Evolutionary conservation across 37 sponge, comb jelly and placozoan genomes (phyloP), one percentile per base, ranked within the genome.

Genomic region (Halichondria panicea): DNA sequence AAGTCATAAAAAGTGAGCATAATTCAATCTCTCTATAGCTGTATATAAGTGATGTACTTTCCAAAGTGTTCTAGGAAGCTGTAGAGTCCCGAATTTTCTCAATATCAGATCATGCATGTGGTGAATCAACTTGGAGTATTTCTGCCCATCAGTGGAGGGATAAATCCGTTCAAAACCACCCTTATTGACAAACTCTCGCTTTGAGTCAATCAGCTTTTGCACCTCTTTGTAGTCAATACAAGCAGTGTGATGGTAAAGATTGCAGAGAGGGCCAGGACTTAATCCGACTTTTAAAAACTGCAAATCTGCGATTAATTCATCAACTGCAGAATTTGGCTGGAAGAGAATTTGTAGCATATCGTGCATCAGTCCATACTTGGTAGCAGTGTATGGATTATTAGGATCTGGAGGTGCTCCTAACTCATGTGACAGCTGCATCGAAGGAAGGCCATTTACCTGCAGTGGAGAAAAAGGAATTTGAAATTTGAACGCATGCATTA

Each of bases 351-450:
- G 79, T 0, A 94, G 75, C 63, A 87, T 80, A 43, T 94, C 87
- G n/a, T 78, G 69, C 64, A 89, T 63, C 31, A 94, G 77, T 1
- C 84, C 88, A 70, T 78, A 79, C 62, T 94, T 94, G 15, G 91
- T 94, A 32, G 69, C 71, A 6, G 94, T 89, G 84, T 94, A 94
- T 13, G 75, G 55, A 28, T 69, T 87, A 19, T 77, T 43, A 11
- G 85, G 84, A 54, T 94, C 74, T 0, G 91, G 90, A 7, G 74
- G 76, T 34, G 84, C 94, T 0, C 94, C 94, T 5, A 89, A 59
- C 27, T 89, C 88, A 65, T 94, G 90, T 0, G 94, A 89, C 38
- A 94, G 80, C 65, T 94, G 94, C 91, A 94, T 94, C 19, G 91
- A 89, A 15, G 94, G 94, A 27, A 94, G 63, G 22, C 94, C 94